Conservation (phyloP, 2,797 vertebrate species). For the Antennarius maculatus region DNA sequence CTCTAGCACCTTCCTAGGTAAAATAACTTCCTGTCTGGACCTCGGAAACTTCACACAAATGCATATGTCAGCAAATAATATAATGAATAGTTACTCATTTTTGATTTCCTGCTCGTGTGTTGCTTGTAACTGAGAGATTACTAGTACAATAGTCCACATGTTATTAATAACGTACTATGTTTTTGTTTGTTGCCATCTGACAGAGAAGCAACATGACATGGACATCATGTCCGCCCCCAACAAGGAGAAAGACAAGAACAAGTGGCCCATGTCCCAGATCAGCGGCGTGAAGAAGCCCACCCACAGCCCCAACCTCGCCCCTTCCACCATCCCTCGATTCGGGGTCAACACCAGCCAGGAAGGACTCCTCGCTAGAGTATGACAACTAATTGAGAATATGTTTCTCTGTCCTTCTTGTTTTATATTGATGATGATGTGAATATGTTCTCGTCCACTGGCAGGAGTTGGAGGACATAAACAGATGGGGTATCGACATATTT, state of each 20-base stretch:
- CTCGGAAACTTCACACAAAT: neutral
- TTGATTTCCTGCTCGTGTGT: neutral
- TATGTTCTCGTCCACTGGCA: constrained; percentile 49
- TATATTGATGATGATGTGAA: constrained; percentile 2
- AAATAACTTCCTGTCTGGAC: constrained; percentile 16
- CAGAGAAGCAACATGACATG: constrained; percentile 93
- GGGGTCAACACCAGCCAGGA: constrained; percentile 89
- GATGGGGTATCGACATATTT: constrained; percentile 93
- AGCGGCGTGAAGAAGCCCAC: constrained; percentile 85
- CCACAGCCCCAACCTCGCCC: constrained; percentile 78
- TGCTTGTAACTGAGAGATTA: neutral
- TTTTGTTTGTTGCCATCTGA: constrained; percentile 12
- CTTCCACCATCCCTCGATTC: constrained; percentile 86
- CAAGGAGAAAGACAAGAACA: constrained; percentile 86
- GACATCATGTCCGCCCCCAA: constrained; percentile 82
- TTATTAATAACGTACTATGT: neutral
- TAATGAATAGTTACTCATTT: neutral
- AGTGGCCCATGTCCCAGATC: constrained; percentile 89
- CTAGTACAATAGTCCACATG: neutral
- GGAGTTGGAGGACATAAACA: constrained; percentile 90
- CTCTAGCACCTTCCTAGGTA: constrained; percentile 93
- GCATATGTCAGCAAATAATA: neutral
- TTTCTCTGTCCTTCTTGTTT: neutral
- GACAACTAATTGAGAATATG: neutral
- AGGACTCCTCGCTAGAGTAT: constrained; percentile 87